Evolutionary conservation across 2,113 vertebrate species (phyloP).

Genomic region (Todiramphus chloris): DNA sequence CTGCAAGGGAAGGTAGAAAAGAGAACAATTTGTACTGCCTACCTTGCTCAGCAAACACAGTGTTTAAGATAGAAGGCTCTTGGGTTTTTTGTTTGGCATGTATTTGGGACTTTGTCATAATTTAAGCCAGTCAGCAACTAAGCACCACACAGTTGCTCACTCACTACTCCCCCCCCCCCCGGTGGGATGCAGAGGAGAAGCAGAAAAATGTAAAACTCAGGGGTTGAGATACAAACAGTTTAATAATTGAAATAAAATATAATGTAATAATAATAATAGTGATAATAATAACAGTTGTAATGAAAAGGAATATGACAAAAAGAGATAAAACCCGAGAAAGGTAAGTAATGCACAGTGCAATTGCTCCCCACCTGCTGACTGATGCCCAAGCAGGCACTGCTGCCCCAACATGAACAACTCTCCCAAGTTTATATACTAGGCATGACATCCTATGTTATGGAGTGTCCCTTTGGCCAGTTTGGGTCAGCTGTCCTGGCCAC

Average conservation of each 20-base stretch:
- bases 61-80: not conserved
- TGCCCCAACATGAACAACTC: not conserved
- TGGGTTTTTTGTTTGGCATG: not conserved
- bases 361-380: not conserved
- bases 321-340: not conserved
- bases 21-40: not conserved
- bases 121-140: not conserved
- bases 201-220: not conserved
- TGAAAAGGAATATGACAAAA: not conserved
- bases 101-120: not conserved
- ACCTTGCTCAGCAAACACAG: not conserved
- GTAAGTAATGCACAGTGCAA: no score
- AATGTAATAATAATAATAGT: not conserved
- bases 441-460: no score
- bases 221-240: not conserved
- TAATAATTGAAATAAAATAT: not conserved
- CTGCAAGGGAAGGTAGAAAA: not conserved
- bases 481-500: not conserved
- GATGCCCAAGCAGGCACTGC: not conserved
- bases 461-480: not conserved
- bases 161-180: not conserved
- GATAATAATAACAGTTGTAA: not conserved
- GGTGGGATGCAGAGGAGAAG: not conserved
- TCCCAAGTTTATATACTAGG: not conserved
- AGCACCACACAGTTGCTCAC: not conserved